Evolutionary conservation across 2,888 invertebrate species (phyloP).

Genomic region (Syrista parreyssii): DNA sequence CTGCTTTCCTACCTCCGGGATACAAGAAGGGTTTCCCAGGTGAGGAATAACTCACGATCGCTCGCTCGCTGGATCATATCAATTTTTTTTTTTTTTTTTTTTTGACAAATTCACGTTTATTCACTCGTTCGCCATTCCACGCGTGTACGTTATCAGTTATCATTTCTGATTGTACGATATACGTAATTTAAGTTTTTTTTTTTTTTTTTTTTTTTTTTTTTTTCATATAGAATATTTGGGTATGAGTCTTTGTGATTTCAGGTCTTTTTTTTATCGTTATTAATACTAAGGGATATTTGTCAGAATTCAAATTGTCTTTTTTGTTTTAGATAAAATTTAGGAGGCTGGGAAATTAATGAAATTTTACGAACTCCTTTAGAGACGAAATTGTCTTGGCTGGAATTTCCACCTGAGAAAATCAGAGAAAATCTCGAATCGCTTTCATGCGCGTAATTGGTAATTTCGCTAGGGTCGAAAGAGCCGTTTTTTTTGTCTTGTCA

Average conservation of each 20-base stretch:
- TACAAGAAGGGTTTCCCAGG: conserved; percentile 67
- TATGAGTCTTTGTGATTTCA: too few species aligned
- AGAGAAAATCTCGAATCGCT: too few species aligned
- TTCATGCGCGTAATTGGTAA: too few species aligned
- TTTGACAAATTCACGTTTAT: background rate
- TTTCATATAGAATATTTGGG: too few species aligned
- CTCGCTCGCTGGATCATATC: conserved; percentile 7
- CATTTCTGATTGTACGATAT: too few species aligned
- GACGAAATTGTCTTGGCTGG: background rate
- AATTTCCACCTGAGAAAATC: too few species aligned
- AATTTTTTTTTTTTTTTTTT: background rate
- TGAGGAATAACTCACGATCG: conserved; percentile 38
- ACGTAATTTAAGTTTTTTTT: background rate
- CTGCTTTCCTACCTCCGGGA: conserved; percentile 74
- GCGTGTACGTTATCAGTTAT: too few species aligned
- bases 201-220: background rate
- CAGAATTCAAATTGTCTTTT: background rate
- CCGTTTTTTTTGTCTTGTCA: too few species aligned
- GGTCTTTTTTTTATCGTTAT: too few species aligned
- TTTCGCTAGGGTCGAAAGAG: too few species aligned
- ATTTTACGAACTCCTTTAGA: background rate
- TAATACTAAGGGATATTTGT: too few species aligned
- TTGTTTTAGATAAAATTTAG: background rate
- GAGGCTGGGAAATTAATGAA: background rate
- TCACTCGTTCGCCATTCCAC: too few species aligned